Conservation (phyloP, 2,888 invertebrate genomes). For the Phasia obesa region DNA sequence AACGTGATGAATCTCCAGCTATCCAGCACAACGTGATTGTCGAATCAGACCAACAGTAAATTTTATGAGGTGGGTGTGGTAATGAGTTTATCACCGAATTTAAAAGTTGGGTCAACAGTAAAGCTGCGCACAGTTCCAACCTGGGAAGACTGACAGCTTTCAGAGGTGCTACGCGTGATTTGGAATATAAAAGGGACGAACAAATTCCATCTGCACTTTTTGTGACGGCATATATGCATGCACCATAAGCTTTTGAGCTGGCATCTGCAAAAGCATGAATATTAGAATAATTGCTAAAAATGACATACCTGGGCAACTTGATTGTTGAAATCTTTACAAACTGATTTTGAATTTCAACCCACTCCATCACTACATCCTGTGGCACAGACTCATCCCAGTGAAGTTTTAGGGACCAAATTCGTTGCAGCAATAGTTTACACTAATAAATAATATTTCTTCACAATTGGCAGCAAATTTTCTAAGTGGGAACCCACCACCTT, state of each 20-base stretch:
- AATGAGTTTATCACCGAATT: slow-evolving; percentile 5
- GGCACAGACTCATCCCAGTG: too few species aligned
- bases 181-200: slow-evolving; percentile 41
- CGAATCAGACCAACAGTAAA: too few species aligned
- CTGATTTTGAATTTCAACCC: slow-evolving; percentile 16
- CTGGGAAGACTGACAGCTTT: slow-evolving; percentile 43
- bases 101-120: too few species aligned
- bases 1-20: too few species aligned
- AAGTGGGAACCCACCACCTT: too few species aligned
- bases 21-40: too few species aligned
- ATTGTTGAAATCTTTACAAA: background rate
- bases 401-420: slow-evolving; percentile 26
- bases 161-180: slow-evolving; percentile 51
- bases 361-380: too few species aligned
- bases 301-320: slow-evolving; percentile 42
- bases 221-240: slow-evolving; percentile 48
- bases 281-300: slow-evolving; percentile 13
- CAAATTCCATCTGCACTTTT: background rate
- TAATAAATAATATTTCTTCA: too few species aligned
- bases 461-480: too few species aligned
- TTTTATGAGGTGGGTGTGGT: slow-evolving; percentile 7
- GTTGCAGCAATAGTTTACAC: too few species aligned
- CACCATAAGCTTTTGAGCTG: slow-evolving; percentile 45
- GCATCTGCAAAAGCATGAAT: slow-evolving; percentile 43
- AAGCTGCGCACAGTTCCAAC: slow-evolving; percentile 47